These are phyloP conservation scores for Synanthedon myopaeformis DNA, from an alignment of 2,888 invertebrate species.

Conservation along the genomic window DNA sequence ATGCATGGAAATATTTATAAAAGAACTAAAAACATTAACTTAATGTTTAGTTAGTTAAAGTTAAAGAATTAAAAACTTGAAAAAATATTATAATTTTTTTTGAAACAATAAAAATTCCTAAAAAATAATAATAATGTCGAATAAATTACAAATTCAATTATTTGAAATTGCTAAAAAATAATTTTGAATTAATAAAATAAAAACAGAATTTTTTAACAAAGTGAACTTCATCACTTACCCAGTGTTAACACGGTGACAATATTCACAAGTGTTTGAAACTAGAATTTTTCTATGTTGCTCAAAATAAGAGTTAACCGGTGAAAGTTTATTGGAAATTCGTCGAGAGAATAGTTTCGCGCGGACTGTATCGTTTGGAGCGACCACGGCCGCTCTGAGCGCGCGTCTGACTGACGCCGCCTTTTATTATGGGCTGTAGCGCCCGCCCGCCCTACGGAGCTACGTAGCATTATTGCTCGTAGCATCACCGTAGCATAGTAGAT, in stretches of 20 bases:
- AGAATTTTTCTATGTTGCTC: background rate
- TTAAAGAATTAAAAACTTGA: no score
- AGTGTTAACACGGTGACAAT: background rate
- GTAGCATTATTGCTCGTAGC: background rate
- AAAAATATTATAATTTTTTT: no score
- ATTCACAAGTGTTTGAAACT: background rate
- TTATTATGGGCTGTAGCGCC: slow-evolving; percentile 22
- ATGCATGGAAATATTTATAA: no score
- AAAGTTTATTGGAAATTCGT: background rate
- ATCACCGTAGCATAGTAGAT: background rate
- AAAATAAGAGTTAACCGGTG: background rate
- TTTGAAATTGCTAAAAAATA: no score
- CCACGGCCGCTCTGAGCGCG: slow-evolving; percentile 42
- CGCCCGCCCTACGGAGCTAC: slow-evolving; percentile 9
- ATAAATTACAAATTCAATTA: no score
- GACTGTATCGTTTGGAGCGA: slow-evolving; percentile 17
- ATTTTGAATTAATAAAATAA: no score
- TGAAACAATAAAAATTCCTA: no score
- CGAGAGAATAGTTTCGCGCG: background rate
- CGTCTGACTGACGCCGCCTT: slow-evolving; percentile 36
- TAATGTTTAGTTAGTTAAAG: no score
- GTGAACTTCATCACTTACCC: no score
- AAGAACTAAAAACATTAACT: no score
- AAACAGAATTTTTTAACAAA: no score
- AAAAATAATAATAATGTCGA: no score